phyloP scores from a whole-genome alignment of 1,140 invertebrate species.

The Papilio xuthus region DNA sequence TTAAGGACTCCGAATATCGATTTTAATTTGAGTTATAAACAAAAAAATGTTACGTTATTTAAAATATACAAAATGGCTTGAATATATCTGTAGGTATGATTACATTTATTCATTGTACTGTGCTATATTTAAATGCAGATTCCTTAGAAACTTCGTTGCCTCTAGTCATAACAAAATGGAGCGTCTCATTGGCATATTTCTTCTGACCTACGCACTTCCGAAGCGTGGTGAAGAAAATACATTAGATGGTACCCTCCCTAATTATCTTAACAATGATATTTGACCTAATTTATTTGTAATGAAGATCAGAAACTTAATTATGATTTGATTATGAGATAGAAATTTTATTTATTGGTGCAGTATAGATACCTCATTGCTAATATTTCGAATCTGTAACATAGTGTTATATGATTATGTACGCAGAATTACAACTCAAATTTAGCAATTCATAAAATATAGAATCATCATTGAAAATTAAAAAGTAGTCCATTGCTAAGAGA shows the following conservation, averaged over 20 bases:
- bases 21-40: neutral
- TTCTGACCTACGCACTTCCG: neutral
- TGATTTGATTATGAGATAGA: neutral
- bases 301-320: neutral
- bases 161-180: neutral
- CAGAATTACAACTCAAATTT: neutral
- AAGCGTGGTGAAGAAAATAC: neutral
- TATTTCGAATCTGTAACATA: neutral
- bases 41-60: neutral
- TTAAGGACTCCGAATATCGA: neutral
- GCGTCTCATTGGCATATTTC: neutral
- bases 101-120: neutral
- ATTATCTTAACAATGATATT: neutral
- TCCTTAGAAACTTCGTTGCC: neutral
- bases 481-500: slow-evolving; percentile 32
- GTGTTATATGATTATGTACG: neutral
- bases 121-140: slow-evolving; percentile 9
- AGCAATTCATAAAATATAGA: neutral
- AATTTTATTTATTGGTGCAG: neutral
- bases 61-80: neutral
- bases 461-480: slow-evolving; percentile 10
- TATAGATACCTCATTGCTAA: neutral
- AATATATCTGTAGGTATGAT: neutral
- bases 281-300: neutral
- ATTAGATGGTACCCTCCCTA: neutral